Conservation (phyloP, 2,113 vertebrate species). For the Brevimyrus niger region DNA sequence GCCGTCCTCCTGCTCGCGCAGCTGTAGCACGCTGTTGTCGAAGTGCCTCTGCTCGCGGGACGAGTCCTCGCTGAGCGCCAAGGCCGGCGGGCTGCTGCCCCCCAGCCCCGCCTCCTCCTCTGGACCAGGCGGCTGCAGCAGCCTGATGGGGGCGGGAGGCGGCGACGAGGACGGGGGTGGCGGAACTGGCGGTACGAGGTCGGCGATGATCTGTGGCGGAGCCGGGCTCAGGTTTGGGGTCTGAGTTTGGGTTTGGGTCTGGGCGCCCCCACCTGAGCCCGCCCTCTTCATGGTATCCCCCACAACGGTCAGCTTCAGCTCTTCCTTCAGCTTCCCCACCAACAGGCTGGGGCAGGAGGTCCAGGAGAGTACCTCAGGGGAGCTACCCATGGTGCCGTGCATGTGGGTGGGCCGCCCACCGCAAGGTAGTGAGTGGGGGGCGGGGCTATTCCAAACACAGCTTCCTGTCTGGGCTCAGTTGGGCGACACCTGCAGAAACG, state of each 20-base stretch:
- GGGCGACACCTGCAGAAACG: slow-evolving; percentile 43
- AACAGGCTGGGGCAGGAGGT: slow-evolving; percentile 73
- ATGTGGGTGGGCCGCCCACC: slow-evolving; percentile 66
- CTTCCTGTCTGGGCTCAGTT: slow-evolving; percentile 29
- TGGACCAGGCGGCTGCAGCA: slow-evolving; percentile 55
- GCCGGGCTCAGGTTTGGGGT: slow-evolving; percentile 43
- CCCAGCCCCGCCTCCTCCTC: slow-evolving; percentile 55
- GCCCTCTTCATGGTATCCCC: slow-evolving; percentile 61
- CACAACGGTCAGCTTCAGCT: slow-evolving; percentile 60
- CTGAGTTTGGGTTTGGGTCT: slow-evolving; percentile 45
- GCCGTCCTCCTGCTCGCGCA: slow-evolving; percentile 80
- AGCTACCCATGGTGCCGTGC: slow-evolving; percentile 87
- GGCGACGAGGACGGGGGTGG: not conserved
- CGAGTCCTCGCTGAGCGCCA: slow-evolving; percentile 80
- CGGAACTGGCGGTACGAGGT: slow-evolving; percentile 56
- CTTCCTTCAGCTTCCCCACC: slow-evolving; percentile 76
- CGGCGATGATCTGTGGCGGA: slow-evolving; percentile 71
- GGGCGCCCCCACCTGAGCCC: slow-evolving; percentile 46
- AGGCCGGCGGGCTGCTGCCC: slow-evolving; percentile 61
- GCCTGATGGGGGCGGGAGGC: not conserved
- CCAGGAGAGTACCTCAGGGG: slow-evolving; percentile 86
- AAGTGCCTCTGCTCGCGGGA: slow-evolving; percentile 78
- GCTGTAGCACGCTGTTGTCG: slow-evolving; percentile 92
- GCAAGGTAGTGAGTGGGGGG: slow-evolving; percentile 7
- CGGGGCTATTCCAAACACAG: slow-evolving; percentile 33